Conservation (phyloP, 2,113 vertebrate species). For the Panthera uncia region DNA sequence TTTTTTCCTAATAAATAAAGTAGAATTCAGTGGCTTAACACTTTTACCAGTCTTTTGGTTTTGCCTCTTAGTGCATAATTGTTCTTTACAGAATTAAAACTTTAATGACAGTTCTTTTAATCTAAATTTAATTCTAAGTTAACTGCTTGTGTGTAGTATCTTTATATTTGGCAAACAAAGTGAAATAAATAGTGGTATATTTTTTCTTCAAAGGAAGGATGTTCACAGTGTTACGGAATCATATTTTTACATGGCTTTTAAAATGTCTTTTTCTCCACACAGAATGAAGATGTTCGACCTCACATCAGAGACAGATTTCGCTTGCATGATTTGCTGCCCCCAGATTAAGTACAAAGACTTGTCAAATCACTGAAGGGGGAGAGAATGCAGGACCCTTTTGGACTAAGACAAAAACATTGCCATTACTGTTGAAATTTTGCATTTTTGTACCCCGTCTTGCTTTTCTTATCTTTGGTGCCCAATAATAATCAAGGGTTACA, state of each 20-base stretch:
- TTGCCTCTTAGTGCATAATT: background rate
- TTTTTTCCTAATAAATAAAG: background rate
- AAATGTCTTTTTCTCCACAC: constrained; percentile 57
- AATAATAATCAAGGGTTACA: constrained; percentile 88
- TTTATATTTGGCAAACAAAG: constrained; percentile 30
- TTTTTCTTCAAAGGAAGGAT: background rate
- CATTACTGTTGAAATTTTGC: constrained; percentile 95
- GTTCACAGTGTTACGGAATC: accelerated
- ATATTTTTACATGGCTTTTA: background rate
- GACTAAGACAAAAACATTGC: constrained; percentile 95
- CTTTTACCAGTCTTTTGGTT: background rate
- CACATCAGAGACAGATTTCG: constrained; percentile 98
- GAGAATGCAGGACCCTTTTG: constrained; percentile 90
- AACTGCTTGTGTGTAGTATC: background rate
- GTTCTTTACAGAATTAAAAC: background rate
- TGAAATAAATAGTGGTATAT: background rate
- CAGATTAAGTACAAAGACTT: constrained; percentile 90
- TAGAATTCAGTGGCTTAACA: background rate
- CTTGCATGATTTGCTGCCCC: constrained; percentile 98
- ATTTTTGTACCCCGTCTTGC: constrained; percentile 90
- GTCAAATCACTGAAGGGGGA: constrained; percentile 84
- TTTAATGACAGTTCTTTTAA: background rate
- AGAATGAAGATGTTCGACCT: constrained; percentile 98
- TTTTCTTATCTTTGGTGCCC: constrained; percentile 92
- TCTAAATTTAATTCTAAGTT: constrained; percentile 25